Conservation (phyloP, 1,140 invertebrate genomes). For the Bombus breviceps region DNA sequence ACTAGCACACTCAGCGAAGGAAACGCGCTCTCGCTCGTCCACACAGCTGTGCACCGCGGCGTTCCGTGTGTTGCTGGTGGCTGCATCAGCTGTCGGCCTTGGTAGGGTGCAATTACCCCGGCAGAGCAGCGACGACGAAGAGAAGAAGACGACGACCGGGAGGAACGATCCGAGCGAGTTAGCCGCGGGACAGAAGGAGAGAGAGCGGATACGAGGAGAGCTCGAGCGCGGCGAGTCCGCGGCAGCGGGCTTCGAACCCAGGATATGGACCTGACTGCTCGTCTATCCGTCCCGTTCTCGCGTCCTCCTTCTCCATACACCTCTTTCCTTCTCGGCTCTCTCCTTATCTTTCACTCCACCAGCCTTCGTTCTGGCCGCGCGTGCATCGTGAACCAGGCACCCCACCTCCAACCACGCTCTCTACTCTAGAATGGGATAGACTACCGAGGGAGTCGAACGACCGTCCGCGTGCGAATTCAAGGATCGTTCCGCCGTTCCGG, state of each 20-base stretch:
- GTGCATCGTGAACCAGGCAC: too few species aligned
- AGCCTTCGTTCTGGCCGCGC: too few species aligned
- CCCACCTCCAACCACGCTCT: too few species aligned
- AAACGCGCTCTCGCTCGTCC: slow-evolving; percentile 32
- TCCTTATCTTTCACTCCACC: background rate
- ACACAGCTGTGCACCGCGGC: slow-evolving; percentile 73
- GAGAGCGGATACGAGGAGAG: slow-evolving; percentile 26
- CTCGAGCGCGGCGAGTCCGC: slow-evolving; percentile 33
- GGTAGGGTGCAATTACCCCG: slow-evolving; percentile 82
- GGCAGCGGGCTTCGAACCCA: slow-evolving; percentile 61
- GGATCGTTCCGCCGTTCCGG: too few species aligned
- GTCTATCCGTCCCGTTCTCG: slow-evolving; percentile 35
- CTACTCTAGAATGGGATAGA: background rate
- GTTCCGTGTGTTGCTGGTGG: slow-evolving; percentile 65
- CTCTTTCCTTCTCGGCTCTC: too few species aligned
- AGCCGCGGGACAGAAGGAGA: slow-evolving; percentile 7
- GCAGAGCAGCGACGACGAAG: slow-evolving; percentile 76
- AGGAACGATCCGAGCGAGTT: slow-evolving; percentile 46
- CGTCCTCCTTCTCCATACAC: background rate
- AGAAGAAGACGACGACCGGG: slow-evolving; percentile 50
- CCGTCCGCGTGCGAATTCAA: too few species aligned
- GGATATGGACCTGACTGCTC: slow-evolving; percentile 60
- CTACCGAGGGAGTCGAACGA: background rate
- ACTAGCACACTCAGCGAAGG: background rate
- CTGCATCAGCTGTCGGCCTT: slow-evolving; percentile 83